Evolutionary conservation across 2,888 invertebrate genomes (phyloP).

Genomic region (Linhomoeus sp.): DNA sequence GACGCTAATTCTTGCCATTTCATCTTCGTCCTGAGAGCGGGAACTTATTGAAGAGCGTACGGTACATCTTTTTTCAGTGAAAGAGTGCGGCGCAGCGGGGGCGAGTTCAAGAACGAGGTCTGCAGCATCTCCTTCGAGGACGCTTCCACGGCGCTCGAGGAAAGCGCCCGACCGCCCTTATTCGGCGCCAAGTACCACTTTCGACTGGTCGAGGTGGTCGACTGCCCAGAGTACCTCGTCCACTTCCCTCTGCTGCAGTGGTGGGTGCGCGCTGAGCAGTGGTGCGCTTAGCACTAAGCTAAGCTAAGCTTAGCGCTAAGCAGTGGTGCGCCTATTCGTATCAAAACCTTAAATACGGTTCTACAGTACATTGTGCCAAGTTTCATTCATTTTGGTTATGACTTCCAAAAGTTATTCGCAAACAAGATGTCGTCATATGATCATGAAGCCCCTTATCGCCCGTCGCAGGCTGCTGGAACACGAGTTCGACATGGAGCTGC

Average conservation of each 20-base stretch:
- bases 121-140: slow-evolving; percentile 33
- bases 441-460: no score
- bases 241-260: slow-evolving; percentile 47
- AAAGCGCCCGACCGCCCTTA: slow-evolving; percentile 40
- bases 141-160: slow-evolving; percentile 8
- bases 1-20: no score
- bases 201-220: slow-evolving; percentile 78
- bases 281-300: no score
- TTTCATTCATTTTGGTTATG: background rate
- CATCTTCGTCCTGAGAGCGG: no score
- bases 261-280: slow-evolving; percentile 13
- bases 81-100: no score
- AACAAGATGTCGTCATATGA: no score
- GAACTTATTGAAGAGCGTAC: no score
- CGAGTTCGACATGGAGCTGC: slow-evolving; percentile 22
- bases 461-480: slow-evolving; percentile 2
- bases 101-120: slow-evolving; percentile 31
- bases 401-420: no score
- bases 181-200: slow-evolving; percentile 94
- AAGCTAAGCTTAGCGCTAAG: background rate
- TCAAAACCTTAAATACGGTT: background rate
- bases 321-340: background rate
- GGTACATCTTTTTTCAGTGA: no score
- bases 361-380: background rate
- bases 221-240: slow-evolving; percentile 95